Evolutionary conservation across 2,113 vertebrate species (phyloP).

Genomic region (Romanogobio albipinnatus): DNA sequence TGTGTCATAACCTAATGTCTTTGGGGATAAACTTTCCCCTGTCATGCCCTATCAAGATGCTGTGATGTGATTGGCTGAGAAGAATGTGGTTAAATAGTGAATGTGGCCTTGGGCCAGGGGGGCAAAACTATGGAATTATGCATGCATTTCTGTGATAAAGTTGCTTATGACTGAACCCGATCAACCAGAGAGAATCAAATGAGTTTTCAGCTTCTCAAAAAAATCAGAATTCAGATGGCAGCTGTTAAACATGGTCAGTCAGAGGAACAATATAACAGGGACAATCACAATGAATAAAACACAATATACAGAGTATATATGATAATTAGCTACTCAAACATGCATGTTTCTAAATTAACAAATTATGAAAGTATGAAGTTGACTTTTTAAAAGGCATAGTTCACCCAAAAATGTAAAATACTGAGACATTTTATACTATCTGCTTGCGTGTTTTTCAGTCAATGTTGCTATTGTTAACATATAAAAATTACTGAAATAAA

Average conservation of each 20-base stretch:
- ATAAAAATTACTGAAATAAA: neutral
- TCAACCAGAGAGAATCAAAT: slow-evolving; percentile 29
- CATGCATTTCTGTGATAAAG: slow-evolving; percentile 15
- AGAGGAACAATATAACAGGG: neutral
- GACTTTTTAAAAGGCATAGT: neutral
- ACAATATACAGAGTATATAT: neutral
- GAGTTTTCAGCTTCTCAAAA: neutral
- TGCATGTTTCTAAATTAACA: neutral
- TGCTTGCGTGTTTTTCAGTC: neutral
- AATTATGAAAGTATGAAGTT: neutral
- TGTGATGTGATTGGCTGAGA: slow-evolving; percentile 18
- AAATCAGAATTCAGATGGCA: neutral
- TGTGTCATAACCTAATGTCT: neutral
- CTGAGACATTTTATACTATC: neutral
- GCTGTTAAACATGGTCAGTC: neutral
- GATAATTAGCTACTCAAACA: neutral
- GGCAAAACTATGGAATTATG: slow-evolving; percentile 10
- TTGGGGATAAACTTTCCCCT: neutral
- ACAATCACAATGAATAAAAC: slow-evolving; percentile 1
- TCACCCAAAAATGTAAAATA: neutral
- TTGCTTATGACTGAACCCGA: slow-evolving; percentile 7
- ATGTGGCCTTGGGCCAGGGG: slow-evolving; percentile 5
- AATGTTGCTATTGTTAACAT: neutral
- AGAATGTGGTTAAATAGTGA: neutral
- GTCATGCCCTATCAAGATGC: neutral